Evolutionary conservation across 2,888 invertebrate genomes (phyloP).

Genomic region (Hermaeophaga mercurialis): DNA sequence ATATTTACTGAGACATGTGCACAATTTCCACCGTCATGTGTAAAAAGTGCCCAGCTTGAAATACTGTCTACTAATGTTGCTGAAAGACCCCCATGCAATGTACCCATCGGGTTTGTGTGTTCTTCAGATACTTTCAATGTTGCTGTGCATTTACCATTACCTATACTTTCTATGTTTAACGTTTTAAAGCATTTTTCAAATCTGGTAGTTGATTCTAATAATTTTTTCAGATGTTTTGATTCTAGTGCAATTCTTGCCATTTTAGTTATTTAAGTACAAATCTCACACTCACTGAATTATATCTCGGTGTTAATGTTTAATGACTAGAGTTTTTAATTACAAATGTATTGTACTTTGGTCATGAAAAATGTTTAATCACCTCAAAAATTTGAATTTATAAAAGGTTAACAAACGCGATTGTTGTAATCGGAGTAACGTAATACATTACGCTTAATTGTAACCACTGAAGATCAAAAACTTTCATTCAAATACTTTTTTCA

Average conservation of each 20-base stretch:
- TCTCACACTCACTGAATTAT: too few species aligned
- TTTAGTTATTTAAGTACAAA: too few species aligned
- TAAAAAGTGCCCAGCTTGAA: slow-evolving; percentile 76
- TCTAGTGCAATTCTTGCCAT: slow-evolving; percentile 6
- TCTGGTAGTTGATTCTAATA: slow-evolving; percentile 4
- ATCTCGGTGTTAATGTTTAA: too few species aligned
- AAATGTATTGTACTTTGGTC: too few species aligned
- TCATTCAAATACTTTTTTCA: too few species aligned
- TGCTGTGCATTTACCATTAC: slow-evolving; percentile 73
- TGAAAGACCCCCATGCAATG: slow-evolving; percentile 85
- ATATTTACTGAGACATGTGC: slow-evolving; percentile 85
- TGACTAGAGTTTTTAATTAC: too few species aligned
- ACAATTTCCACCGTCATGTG: slow-evolving; percentile 61
- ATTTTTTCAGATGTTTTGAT: slow-evolving; percentile 1
- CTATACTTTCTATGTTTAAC: slow-evolving; percentile 51
- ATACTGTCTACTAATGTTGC: slow-evolving; percentile 78
- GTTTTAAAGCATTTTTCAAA: slow-evolving; percentile 26
- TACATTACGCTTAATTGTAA: too few species aligned
- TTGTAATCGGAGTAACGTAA: too few species aligned
- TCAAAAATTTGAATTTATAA: too few species aligned
- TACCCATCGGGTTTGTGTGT: slow-evolving; percentile 75
- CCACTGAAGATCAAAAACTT: too few species aligned
- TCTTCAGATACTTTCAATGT: slow-evolving; percentile 76
- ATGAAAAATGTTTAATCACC: too few species aligned
- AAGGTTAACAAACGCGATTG: too few species aligned